phyloP scores from a whole-genome alignment of 2,797 vertebrate genomes.

The Aldrovandia affinis region DNA sequence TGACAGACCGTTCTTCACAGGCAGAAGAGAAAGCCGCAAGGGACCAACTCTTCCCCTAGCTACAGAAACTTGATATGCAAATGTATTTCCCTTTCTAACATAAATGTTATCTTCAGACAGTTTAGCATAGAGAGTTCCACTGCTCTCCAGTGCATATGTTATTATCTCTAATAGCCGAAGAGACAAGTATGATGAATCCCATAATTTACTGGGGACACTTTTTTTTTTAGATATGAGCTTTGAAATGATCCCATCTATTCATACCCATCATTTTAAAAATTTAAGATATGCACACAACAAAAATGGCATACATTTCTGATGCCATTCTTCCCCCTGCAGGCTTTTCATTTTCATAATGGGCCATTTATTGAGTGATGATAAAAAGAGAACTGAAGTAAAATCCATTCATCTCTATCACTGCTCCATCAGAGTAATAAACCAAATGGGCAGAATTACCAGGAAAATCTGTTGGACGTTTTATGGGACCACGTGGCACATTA shows the following conservation, averaged over 20 bases:
- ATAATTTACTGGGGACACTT: background rate
- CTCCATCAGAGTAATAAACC: too few relatives aligned
- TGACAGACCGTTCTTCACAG: background rate
- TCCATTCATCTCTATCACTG: background rate
- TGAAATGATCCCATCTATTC: conserved; percentile 5
- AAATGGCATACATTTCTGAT: background rate
- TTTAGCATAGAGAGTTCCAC: background rate
- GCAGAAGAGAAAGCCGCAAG: background rate
- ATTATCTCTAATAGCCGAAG: background rate
- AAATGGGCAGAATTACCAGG: background rate
- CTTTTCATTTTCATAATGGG: conserved; percentile 11
- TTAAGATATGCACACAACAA: background rate
- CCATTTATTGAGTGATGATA: background rate
- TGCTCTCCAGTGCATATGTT: background rate
- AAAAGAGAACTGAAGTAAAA: background rate
- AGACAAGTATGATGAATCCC: background rate
- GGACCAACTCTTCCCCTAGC: conserved; percentile 4
- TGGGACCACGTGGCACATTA: background rate
- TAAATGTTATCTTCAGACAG: background rate
- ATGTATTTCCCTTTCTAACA: background rate
- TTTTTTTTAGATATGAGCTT: background rate
- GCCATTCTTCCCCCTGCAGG: background rate
- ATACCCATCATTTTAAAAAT: background rate
- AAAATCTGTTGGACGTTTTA: background rate
- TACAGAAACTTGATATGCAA: conserved; percentile 21